phyloP scores from a whole-genome alignment of 2,888 invertebrate genomes.

The Heteropelma amictum region DNA sequence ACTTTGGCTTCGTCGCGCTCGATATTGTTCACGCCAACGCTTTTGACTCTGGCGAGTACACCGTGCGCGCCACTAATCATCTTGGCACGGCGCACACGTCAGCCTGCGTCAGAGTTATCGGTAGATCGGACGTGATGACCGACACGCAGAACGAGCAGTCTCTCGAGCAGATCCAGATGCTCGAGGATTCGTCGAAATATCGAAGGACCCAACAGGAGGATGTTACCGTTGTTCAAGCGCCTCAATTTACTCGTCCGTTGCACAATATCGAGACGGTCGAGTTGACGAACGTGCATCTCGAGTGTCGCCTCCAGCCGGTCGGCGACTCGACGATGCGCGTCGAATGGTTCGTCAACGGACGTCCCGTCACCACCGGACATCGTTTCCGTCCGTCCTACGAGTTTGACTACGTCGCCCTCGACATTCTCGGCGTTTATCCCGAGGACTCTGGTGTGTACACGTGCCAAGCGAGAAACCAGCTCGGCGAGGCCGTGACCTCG shows the following conservation, averaged over 20 bases:
- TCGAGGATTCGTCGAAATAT: conserved; percentile 87
- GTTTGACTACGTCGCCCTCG: conserved; percentile 97
- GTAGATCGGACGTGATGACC: conserved; percentile 89
- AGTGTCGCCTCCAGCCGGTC: conserved; percentile 93
- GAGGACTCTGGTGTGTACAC: conserved; percentile 98
- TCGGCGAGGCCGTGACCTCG: conserved; percentile 96
- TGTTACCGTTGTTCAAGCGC: conserved; percentile 89
- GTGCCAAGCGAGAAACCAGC: conserved; percentile 94
- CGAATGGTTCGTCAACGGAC: conserved; percentile 98
- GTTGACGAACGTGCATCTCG: conserved; percentile 94
- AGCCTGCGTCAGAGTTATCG: conserved; percentile 92
- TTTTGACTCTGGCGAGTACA: conserved; percentile 97
- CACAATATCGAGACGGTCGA: conserved; percentile 95
- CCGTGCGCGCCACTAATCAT: conserved; percentile 94
- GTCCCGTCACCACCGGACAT: conserved; percentile 94
- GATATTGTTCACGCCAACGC: conserved; percentile 96
- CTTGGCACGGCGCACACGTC: conserved; percentile 95
- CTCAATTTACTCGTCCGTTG: conserved; percentile 91
- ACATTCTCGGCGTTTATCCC: conserved; percentile 97
- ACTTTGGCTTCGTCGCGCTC: conserved; percentile 97
- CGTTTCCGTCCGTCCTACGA: conserved; percentile 97
- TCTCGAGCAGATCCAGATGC: conserved; percentile 92
- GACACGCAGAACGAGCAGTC: conserved; percentile 96
- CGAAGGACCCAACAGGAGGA: conserved; percentile 88
- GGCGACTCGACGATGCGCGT: conserved; percentile 95